phyloP scores from a whole-genome alignment of 2,797 vertebrate genomes.

The Ctenopoma multispine region DNA sequence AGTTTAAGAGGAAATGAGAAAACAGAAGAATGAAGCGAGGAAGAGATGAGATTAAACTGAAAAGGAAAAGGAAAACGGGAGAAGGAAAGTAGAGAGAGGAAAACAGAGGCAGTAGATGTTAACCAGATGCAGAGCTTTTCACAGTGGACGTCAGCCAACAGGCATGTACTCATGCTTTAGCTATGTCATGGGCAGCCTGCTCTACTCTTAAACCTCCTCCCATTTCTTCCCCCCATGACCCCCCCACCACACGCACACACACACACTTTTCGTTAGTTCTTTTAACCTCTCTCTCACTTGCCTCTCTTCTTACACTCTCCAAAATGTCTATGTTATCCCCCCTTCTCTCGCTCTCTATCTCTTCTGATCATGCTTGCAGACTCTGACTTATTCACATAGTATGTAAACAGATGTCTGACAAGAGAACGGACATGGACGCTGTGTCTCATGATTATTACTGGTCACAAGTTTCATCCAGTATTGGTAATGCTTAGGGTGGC shows the following conservation, averaged over 20 bases:
- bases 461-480: conserved; percentile 5
- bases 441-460: conserved; percentile 31
- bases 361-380: conserved; percentile 19
- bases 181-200: conserved; percentile 80
- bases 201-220: conserved; percentile 61
- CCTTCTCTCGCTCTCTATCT: background rate
- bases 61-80: conserved; percentile 9
- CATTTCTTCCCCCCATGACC: conserved; percentile 14
- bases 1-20: background rate
- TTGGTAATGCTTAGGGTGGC: conserved; percentile 18
- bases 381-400: conserved; percentile 44
- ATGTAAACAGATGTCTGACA: conserved; percentile 33
- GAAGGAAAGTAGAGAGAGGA: conserved; percentile 17
- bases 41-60: background rate
- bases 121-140: conserved; percentile 83
- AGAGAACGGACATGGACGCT: conserved; percentile 11
- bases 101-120: conserved; percentile 73
- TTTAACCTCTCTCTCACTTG: conserved; percentile 37
- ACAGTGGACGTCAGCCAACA: conserved; percentile 81
- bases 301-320: conserved; percentile 15
- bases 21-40: background rate
- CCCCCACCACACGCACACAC: conserved; percentile 21
- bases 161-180: conserved; percentile 86
- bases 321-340: background rate
- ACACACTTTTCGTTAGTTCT: conserved; percentile 11